These are phyloP conservation scores for Camponotus fellah DNA, from an alignment of 2,888 invertebrate genomes.

Conservation along the genomic window DNA sequence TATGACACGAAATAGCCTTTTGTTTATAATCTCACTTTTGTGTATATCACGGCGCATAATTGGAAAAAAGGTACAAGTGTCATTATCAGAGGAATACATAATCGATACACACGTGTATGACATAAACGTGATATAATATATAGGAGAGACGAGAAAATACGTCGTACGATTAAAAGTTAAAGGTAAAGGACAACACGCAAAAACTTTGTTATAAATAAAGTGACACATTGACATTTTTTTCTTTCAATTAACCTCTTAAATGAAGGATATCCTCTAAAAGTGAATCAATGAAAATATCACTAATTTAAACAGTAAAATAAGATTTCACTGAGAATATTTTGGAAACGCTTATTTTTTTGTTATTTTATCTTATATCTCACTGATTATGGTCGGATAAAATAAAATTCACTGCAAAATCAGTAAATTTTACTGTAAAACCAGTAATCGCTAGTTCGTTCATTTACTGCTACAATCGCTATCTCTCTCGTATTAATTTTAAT, in stretches of 20 bases:
- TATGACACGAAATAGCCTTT: constrained; percentile 45
- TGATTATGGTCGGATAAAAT: no score
- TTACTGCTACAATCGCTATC: no score
- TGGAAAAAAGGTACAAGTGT: constrained; percentile 16
- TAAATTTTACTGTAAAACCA: no score
- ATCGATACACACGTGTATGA: not conserved
- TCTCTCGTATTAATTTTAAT: no score
- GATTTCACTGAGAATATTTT: no score
- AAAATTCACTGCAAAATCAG: no score
- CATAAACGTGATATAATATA: not conserved
- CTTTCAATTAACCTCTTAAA: not conserved
- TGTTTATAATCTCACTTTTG: constrained; percentile 56
- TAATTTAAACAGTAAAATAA: no score
- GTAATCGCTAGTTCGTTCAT: no score
- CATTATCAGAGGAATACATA: not conserved
- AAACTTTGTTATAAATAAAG: not conserved
- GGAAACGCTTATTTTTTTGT: no score
- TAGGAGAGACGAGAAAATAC: not conserved
- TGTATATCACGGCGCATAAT: constrained; percentile 25
- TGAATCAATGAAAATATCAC: no score
- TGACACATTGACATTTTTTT: constrained; percentile 16
- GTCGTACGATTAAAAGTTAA: not conserved
- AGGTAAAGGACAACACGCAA: not conserved
- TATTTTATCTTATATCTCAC: no score
- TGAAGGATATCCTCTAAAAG: no score